Evolutionary conservation across 2,888 invertebrate genomes (phyloP).

Genomic region (Ophion slaviceki): DNA sequence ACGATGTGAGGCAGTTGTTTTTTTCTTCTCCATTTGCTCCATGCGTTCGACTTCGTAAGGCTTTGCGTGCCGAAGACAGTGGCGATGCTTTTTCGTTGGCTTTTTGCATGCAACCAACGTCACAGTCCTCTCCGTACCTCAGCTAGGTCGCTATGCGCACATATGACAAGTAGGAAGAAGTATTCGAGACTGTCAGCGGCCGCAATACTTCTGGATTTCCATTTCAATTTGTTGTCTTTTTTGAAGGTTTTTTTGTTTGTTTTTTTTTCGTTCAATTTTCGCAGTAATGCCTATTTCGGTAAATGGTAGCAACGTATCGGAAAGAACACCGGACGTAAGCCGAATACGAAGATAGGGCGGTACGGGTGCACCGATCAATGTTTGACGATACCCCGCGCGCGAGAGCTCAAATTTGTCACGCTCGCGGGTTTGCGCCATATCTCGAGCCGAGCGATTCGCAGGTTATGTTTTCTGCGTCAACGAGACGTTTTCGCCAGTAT

Average conservation of each 20-base stretch:
- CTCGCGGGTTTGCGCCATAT: neutral
- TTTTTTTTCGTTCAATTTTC: neutral
- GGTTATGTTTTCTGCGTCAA: neutral
- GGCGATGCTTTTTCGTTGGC: conserved; percentile 11
- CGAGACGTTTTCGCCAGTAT: neutral
- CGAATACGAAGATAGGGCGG: neutral
- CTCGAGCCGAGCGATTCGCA: neutral
- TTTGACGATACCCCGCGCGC: neutral
- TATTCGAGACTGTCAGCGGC: conserved; percentile 32
- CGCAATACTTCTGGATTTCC: neutral
- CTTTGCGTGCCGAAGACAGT: conserved; percentile 49
- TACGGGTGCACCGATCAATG: conserved; percentile 2
- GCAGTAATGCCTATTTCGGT: conserved; percentile 35
- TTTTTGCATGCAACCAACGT: neutral
- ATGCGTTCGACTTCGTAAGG: conserved; percentile 59
- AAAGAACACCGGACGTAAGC: conserved; percentile 51
- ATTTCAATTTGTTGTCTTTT: neutral
- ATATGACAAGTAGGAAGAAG: conserved; percentile 58
- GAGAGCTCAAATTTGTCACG: neutral
- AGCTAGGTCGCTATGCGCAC: neutral
- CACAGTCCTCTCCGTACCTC: neutral
- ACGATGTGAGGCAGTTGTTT: conserved; percentile 63
- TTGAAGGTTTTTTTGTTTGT: neutral
- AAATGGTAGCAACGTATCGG: conserved; percentile 43
- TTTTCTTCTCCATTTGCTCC: conserved; percentile 42